phyloP scores from a whole-genome alignment of 2,888 invertebrate species.

The Xestia sexstrigata region DNA sequence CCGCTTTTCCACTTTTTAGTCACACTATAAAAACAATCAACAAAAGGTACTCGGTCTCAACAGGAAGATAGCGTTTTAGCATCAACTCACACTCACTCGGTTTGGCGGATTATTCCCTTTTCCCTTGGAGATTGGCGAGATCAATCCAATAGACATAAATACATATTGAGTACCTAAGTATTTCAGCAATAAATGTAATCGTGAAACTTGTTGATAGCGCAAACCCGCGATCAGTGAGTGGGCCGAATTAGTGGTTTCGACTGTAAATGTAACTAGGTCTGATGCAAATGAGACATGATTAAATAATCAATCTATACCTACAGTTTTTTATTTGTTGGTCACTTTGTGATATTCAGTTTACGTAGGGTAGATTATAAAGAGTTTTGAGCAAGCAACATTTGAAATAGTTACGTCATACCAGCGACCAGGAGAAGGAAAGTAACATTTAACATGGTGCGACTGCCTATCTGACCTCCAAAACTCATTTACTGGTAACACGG shows the following conservation, averaged over 20 bases:
- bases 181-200: slow-evolving; percentile 3
- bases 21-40: neutral
- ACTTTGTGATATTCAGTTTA: neutral
- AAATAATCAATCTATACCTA: neutral
- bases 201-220: slow-evolving; percentile 29
- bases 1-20: neutral
- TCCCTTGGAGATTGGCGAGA: neutral
- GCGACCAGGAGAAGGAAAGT: neutral
- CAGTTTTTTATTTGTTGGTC: neutral
- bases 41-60: neutral
- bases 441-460: neutral
- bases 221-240: slow-evolving; percentile 22
- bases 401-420: neutral
- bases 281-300: slow-evolving; percentile 31
- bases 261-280: slow-evolving; percentile 29
- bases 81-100: neutral
- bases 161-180: neutral
- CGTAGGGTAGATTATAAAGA: neutral
- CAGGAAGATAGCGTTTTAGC: neutral
- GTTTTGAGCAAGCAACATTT: neutral
- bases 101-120: neutral
- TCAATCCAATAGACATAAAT: neutral
- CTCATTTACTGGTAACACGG: neutral
- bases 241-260: slow-evolving; percentile 30
- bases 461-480: neutral